Base-by-base conservation (phyloP, 2,113 vertebrate genomes). In the Cromileptes altivelis region DNA sequence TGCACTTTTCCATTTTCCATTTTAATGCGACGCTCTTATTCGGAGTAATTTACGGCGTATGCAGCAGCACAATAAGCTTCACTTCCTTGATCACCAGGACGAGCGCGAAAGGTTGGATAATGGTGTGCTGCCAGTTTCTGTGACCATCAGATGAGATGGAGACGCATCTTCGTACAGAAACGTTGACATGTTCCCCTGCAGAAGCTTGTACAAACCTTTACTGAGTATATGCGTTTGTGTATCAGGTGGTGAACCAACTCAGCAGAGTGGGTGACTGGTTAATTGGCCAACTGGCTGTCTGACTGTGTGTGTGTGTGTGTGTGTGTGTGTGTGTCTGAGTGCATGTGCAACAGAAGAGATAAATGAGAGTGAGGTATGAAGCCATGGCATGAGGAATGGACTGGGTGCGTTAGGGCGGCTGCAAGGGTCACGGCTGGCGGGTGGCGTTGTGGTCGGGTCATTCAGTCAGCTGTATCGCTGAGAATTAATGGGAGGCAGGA, bases 1-100 rank as follows among this genome's bases (percentile, higher is more conserved):
- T 89, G 85, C 78, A 27, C 81, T 85, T 86, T 85, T 75, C 78
- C 84, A 79, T 81, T 89, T 92, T 56, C 74, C 4, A 0, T 82
- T 90, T 85, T 60, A 88, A 88, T 75, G 49, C 2, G 65, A 47
- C 10, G 77, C 79, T 78, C 72, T 52, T 25, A 81, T 80, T 82
- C 67, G 2, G 37, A 70, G 72, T 83, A 60, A 85, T 90, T 88
- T 84, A 85, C 82, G 37, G 23, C 13, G 15, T 10, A 23, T 15
- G 64, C 65, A 10, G 70, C 78, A 1, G 72, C 1, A 75, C 89
- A 80, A 64, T 85, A 27, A 84, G 70, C 68, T 80, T 18, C 73
- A 69, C 65, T 12, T 80, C 63, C 71, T 73, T 30, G 13, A 67
- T 81, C 52, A 13, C 11, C 23, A 1, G 47, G 81, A 55, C 17